Evolutionary conservation across 2,797 vertebrate species (phyloP).

Genomic region (Amphiprion clarkii): DNA sequence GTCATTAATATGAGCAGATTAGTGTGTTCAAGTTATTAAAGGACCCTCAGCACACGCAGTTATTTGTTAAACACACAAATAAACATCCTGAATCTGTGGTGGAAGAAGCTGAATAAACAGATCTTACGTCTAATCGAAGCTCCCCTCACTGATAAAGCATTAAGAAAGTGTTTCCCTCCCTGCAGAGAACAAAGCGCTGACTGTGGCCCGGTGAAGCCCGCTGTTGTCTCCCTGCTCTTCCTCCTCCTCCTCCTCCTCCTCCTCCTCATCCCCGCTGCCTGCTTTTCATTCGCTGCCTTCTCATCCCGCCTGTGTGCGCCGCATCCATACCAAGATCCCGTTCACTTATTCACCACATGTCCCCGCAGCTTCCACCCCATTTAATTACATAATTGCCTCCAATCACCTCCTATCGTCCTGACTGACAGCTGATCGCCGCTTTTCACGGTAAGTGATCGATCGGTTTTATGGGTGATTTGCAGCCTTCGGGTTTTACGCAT

Average conservation of each 20-base stretch:
- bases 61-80: too few species aligned
- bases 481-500: constrained; percentile 8
- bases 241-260: constrained; percentile 31
- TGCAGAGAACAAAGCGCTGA: constrained; percentile 64
- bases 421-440: constrained; percentile 38
- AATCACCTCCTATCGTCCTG: constrained; percentile 13
- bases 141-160: background rate
- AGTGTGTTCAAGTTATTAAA: too few species aligned
- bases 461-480: constrained; percentile 10
- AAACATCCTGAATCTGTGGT: too few species aligned
- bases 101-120: background rate
- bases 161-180: constrained; percentile 1
- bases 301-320: constrained; percentile 55
- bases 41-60: too few species aligned
- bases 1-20: too few species aligned
- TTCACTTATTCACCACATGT: constrained; percentile 52
- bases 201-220: constrained; percentile 49
- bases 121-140: background rate
- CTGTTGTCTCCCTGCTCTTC: constrained; percentile 41
- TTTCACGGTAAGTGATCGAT: constrained; percentile 66
- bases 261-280: constrained; percentile 35
- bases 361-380: constrained; percentile 41
- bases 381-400: constrained; percentile 34
- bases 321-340: constrained; percentile 60
- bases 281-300: constrained; percentile 48